Conservation (phyloP, 1,140 invertebrate genomes). For the Diorhabda elongata region DNA sequence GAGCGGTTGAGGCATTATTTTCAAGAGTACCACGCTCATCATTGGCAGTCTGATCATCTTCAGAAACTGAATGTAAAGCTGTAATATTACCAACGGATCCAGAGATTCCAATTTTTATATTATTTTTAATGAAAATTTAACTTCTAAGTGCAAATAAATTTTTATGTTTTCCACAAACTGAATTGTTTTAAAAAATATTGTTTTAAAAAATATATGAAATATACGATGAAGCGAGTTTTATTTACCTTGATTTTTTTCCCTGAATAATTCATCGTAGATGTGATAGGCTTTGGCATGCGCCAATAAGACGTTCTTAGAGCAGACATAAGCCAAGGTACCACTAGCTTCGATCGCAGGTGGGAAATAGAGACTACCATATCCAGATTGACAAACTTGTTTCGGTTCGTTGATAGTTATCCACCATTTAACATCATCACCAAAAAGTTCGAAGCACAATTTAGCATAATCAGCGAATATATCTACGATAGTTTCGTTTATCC, state of each 20-base stretch:
- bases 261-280: conserved; percentile 53
- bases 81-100: too few species aligned
- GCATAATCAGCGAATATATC: conserved; percentile 44
- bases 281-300: conserved; percentile 49
- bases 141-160: too few species aligned
- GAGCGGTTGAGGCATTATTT: too few species aligned
- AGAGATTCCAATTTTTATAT: too few species aligned
- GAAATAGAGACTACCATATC: conserved; percentile 6
- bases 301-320: conserved; percentile 22
- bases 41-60: too few species aligned
- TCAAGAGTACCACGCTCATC: too few species aligned
- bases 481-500: conserved; percentile 37
- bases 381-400: conserved; percentile 13
- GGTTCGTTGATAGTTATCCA: conserved; percentile 5
- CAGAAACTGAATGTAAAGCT: too few species aligned
- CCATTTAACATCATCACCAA: conserved; percentile 24
- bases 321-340: conserved; percentile 50
- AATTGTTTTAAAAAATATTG: conserved; percentile 44
- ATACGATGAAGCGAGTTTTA: background rate
- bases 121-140: too few species aligned
- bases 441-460: conserved; percentile 28
- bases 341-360: conserved; percentile 52
- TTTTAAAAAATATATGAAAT: too few species aligned
- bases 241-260: conserved; percentile 44
- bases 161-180: too few species aligned